Conservation (phyloP, 2,888 invertebrate species). For the Heliothis peltigera region DNA sequence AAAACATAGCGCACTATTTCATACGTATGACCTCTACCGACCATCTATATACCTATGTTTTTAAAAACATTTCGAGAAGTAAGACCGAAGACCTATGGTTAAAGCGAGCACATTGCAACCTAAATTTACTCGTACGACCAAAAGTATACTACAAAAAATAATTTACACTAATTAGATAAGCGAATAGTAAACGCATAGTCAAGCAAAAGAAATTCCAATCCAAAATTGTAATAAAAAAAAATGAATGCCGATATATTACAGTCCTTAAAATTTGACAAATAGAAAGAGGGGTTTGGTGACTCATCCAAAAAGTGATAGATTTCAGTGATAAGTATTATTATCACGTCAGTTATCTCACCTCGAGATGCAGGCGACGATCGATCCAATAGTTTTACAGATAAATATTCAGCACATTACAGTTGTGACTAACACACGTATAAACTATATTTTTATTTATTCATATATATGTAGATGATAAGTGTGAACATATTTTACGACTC, state of each 20-base stretch:
- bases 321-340: slow-evolving; percentile 2
- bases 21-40: no score
- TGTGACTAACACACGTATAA: neutral
- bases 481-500: neutral
- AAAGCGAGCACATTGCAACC: no score
- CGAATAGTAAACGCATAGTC: neutral
- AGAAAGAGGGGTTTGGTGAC: neutral
- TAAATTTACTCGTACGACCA: no score
- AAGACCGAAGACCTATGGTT: no score
- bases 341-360: neutral
- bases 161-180: no score
- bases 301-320: neutral
- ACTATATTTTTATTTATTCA: neutral
- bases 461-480: neutral
- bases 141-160: no score
- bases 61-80: no score
- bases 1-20: no score
- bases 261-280: neutral
- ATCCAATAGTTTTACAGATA: slow-evolving; percentile 13
- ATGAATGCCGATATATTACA: neutral
- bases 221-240: neutral
- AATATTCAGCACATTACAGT: neutral
- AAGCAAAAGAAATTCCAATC: neutral
- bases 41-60: no score
- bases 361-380: slow-evolving; percentile 6